A percentile compares a stretch with the other conserved stretches of the same genome.
Evolutionary conservation across 2,113 vertebrate species (phyloP).

Genomic region (Corydoras sp.): DNA sequence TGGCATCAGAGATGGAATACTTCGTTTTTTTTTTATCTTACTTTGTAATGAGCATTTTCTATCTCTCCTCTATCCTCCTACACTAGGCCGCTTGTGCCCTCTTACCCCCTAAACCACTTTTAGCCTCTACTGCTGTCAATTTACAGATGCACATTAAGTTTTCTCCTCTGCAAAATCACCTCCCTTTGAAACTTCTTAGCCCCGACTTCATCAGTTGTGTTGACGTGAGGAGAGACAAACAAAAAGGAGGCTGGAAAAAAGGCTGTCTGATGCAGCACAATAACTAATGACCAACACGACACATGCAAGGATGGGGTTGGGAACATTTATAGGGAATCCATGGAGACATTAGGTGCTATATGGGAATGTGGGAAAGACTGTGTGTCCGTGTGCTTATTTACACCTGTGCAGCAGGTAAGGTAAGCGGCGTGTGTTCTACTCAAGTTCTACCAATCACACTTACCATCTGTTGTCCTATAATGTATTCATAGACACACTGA

Average conservation of each 20-base stretch:
- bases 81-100: background rate
- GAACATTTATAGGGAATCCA: background rate
- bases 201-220: slow-evolving; percentile 30
- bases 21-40: slow-evolving; percentile 2
- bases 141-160: slow-evolving; percentile 13
- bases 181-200: slow-evolving; percentile 17
- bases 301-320: background rate
- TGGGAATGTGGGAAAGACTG: background rate
- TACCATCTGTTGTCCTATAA: slow-evolving; percentile 36
- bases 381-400: slow-evolving; percentile 5
- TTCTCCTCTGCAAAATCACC: slow-evolving; percentile 12
- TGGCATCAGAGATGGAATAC: slow-evolving; percentile 20
- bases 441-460: slow-evolving; percentile 23
- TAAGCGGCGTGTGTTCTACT: slow-evolving; percentile 16
- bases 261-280: slow-evolving; percentile 4
- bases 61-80: slow-evolving; percentile 11
- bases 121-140: slow-evolving; percentile 11
- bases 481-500: slow-evolving; percentile 34
- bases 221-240: slow-evolving; percentile 26
- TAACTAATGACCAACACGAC: background rate
- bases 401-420: slow-evolving; percentile 5
- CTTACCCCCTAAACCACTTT: background rate
- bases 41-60: slow-evolving; percentile 24
- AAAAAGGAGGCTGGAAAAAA: slow-evolving; percentile 3
- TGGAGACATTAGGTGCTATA: background rate